Conservation (phyloP, 2,797 vertebrate species). For the Danio kyathit region DNA sequence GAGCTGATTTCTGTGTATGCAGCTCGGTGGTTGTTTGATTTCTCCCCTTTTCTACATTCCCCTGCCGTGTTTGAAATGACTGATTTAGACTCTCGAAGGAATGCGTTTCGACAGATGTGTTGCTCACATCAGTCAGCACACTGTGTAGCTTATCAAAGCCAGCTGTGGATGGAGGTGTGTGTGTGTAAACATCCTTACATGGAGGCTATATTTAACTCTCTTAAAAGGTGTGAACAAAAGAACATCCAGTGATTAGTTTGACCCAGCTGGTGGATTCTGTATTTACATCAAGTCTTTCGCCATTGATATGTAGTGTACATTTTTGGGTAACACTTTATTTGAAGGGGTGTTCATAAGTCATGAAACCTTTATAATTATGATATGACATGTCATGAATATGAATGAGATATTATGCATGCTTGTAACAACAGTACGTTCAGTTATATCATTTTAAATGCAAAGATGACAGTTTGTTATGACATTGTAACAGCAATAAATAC, state of each 20-base stretch:
- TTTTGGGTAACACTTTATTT: too few relatives aligned
- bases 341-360: too few relatives aligned
- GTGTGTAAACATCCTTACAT: slow-evolving; percentile 37
- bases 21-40: slow-evolving; percentile 17
- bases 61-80: slow-evolving; percentile 35
- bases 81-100: slow-evolving; percentile 39
- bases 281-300: not conserved
- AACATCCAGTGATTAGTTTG: not conserved
- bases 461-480: too few relatives aligned
- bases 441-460: too few relatives aligned
- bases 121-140: slow-evolving; percentile 29
- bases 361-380: too few relatives aligned
- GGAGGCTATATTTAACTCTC: slow-evolving; percentile 53
- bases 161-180: slow-evolving; percentile 43
- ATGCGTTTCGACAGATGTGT: slow-evolving; percentile 54
- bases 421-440: too few relatives aligned
- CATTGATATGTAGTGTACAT: not conserved
- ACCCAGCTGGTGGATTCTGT: not conserved
- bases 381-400: too few relatives aligned
- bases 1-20: slow-evolving; percentile 16
- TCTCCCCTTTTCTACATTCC: slow-evolving; percentile 36
- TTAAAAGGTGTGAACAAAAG: slow-evolving; percentile 6
- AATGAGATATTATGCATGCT: too few relatives aligned
- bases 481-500: too few relatives aligned
- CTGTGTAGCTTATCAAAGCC: slow-evolving; percentile 46